These are phyloP conservation scores for Pongo abelii DNA, from an alignment of 2,113 vertebrate species.

Conservation along the genomic window DNA sequence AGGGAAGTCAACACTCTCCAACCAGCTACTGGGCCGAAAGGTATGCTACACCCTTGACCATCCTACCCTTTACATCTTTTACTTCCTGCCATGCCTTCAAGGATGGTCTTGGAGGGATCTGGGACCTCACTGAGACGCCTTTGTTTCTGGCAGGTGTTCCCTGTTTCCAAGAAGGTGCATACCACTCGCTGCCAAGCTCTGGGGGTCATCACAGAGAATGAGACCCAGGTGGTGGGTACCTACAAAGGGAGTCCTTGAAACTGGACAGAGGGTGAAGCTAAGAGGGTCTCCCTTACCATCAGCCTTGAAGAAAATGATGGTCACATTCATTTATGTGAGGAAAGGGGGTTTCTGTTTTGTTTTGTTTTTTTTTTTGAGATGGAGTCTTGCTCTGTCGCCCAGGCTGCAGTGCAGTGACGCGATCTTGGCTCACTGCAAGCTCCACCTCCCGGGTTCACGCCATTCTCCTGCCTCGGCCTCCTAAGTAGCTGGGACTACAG, in stretches of 20 bases:
- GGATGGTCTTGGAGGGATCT: accelerated
- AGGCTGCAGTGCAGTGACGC: no score
- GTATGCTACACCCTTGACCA: slow-evolving; percentile 74
- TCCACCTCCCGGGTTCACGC: no score
- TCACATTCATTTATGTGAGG: background rate
- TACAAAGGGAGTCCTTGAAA: background rate
- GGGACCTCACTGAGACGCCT: accelerated
- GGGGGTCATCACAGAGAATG: slow-evolving; percentile 89
- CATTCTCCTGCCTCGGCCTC: no score
- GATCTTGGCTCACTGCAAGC: no score
- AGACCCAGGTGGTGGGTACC: slow-evolving; percentile 91
- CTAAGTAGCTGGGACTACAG: no score
- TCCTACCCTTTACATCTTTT: background rate
- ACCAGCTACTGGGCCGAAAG: slow-evolving; percentile 95
- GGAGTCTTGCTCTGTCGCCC: no score
- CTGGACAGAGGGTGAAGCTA: background rate
- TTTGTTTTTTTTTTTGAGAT: no score
- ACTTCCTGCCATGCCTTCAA: background rate
- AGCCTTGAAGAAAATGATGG: background rate
- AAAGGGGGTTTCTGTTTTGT: background rate
- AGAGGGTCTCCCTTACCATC: background rate
- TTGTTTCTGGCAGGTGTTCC: slow-evolving; percentile 89
- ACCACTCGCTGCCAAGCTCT: slow-evolving; percentile 91
- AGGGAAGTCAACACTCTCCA: slow-evolving; percentile 95
- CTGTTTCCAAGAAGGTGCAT: slow-evolving; percentile 96